phyloP scores from a whole-genome alignment of 1,140 invertebrate species.

The Globodera ellingtonae region DNA sequence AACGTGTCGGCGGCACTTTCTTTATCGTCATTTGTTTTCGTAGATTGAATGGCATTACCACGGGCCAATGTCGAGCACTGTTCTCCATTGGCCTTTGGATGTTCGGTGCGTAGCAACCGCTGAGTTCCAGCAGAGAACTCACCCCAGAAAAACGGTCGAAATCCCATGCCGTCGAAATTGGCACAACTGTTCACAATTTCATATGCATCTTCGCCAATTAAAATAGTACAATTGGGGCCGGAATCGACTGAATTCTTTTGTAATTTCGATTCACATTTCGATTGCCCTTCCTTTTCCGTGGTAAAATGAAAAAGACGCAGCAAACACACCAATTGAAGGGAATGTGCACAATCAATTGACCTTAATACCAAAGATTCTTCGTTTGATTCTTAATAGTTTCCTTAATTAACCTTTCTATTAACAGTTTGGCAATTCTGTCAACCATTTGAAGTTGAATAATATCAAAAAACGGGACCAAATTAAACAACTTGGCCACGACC shows the following conservation, averaged over 20 bases:
- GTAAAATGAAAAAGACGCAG: not conserved
- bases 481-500: constrained; percentile 27
- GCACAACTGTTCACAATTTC: not conserved
- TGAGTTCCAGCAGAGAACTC: constrained; percentile 54
- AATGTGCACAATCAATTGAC: constrained; percentile 5
- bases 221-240: constrained; percentile 48
- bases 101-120: constrained; percentile 18
- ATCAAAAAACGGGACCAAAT: constrained; percentile 23
- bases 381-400: not conserved
- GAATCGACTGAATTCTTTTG: constrained; percentile 21
- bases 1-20: not conserved
- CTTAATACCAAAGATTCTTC: not conserved
- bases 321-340: constrained; percentile 5
- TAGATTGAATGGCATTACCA: not conserved
- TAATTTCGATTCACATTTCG: not conserved
- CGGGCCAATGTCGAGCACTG: not conserved
- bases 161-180: constrained; percentile 40
- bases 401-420: constrained; percentile 18
- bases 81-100: constrained; percentile 21
- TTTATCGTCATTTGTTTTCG: not conserved
- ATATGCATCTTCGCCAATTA: constrained; percentile 11
- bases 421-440: constrained; percentile 15
- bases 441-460: constrained; percentile 25
- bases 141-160: constrained; percentile 48
- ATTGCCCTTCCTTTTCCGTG: not conserved